Conservation (phyloP, 2,888 invertebrate species). For the Drosophila austrosaltans region DNA sequence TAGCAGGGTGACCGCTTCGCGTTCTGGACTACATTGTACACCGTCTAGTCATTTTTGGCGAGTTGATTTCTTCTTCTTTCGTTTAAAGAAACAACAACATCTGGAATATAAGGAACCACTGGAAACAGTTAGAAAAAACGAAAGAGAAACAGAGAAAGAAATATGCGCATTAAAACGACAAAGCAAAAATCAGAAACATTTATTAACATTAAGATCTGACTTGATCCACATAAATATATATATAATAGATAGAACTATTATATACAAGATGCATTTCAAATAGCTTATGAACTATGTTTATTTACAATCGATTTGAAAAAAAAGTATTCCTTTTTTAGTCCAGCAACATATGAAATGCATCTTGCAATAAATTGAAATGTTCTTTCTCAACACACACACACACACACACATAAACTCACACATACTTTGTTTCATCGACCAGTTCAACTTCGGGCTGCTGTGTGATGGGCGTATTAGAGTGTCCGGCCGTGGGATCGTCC, state of each 20-base stretch:
- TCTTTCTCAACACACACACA: conserved; percentile 83
- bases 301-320: too few species aligned
- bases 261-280: background rate
- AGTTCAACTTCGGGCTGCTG: conserved; percentile 97
- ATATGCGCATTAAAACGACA: conserved; percentile 72
- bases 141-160: conserved; percentile 51
- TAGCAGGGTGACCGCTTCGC: conserved; percentile 86
- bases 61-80: conserved; percentile 99
- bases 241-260: background rate
- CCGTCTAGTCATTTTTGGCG: conserved; percentile 94
- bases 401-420: conserved; percentile 91
- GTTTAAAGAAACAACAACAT: conserved; percentile 99
- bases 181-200: conserved; percentile 62
- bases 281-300: background rate
- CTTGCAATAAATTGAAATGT: background rate
- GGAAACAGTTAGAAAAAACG: conserved; percentile 64
- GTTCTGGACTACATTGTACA: conserved; percentile 87
- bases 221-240: conserved; percentile 25
- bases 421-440: conserved; percentile 98
- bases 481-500: conserved; percentile 97
- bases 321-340: too few species aligned
- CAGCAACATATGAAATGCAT: background rate
- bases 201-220: conserved; percentile 15
- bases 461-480: conserved; percentile 98
- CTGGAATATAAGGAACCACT: conserved; percentile 85